phyloP scores from a whole-genome alignment of 1,140 invertebrate genomes.

The Atta cephalotes region DNA sequence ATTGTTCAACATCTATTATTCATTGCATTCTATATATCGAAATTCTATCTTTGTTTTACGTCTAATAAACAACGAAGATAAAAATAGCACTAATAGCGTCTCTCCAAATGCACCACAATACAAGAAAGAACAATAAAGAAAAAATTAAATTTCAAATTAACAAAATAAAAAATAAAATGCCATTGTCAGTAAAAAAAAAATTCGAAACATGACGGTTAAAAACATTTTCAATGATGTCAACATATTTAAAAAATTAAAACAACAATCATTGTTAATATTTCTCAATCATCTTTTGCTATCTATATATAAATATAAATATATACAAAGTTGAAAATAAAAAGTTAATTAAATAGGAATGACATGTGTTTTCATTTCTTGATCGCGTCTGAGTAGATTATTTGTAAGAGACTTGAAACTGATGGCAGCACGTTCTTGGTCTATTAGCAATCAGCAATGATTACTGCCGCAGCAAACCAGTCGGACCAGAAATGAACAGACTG shows the following conservation, averaged over 20 bases:
- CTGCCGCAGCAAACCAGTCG: neutral
- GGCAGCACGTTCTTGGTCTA: slow-evolving; percentile 51
- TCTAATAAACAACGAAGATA: too few species aligned
- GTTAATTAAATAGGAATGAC: neutral
- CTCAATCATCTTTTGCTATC: neutral
- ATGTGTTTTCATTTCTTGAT: too few species aligned
- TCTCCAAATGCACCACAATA: too few species aligned
- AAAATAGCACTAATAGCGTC: too few species aligned
- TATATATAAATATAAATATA: neutral
- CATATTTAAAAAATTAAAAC: neutral
- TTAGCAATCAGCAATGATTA: neutral
- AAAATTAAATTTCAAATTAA: neutral
- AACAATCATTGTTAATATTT: neutral
- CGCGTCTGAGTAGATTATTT: neutral
- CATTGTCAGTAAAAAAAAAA: neutral
- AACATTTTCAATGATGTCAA: neutral
- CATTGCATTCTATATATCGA: neutral
- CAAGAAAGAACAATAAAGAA: neutral
- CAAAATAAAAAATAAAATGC: neutral
- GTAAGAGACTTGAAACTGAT: neutral
- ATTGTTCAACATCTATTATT: slow-evolving; percentile 16
- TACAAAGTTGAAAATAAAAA: slow-evolving; percentile 17
- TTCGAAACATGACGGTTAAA: neutral
- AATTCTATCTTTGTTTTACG: too few species aligned
- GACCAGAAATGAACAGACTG: neutral